These are phyloP conservation scores for Paramisgurnus dabryanus DNA, from an alignment of 2,113 vertebrate genomes.

Conservation along the genomic window DNA sequence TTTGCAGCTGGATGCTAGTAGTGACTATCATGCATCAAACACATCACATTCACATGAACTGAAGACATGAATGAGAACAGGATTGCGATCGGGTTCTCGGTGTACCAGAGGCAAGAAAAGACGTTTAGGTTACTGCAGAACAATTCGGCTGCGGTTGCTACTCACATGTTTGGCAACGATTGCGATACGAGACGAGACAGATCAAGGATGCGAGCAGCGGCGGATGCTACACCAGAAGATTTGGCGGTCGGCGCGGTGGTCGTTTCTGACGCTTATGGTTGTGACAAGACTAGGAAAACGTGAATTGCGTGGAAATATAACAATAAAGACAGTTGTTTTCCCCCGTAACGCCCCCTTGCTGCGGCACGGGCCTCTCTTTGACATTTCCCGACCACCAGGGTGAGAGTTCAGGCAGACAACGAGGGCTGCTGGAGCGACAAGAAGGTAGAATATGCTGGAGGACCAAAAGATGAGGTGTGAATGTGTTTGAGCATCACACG, in stretches of 20 bases:
- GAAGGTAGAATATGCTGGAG: conserved; percentile 79
- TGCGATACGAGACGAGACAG: conserved; percentile 63
- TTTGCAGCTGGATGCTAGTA: conserved; percentile 55
- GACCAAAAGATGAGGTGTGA: conserved; percentile 72
- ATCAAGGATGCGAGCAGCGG: conserved; percentile 58
- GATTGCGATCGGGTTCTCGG: conserved; percentile 5
- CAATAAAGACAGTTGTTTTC: conserved; percentile 64
- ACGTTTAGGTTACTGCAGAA: conserved; percentile 41
- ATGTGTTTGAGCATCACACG: conserved; percentile 56
- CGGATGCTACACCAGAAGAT: conserved; percentile 46
- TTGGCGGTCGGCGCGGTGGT: conserved; percentile 24
- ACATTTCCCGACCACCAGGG: conserved; percentile 79
- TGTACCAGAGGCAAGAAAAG: conserved; percentile 36
- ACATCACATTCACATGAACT: conserved; percentile 34
- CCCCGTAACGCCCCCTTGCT: conserved; percentile 72
- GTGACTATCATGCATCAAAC: conserved; percentile 27
- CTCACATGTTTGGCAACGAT: conserved; percentile 79
- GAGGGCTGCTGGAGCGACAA: conserved; percentile 71
- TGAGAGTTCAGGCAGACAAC: conserved; percentile 82
- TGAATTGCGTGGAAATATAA: conserved; percentile 61
- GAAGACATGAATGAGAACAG: conserved; percentile 38
- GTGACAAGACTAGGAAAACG: conserved; percentile 29
- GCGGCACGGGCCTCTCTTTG: conserved; percentile 80
- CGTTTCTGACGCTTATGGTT: conserved; percentile 18
- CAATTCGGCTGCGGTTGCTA: conserved; percentile 68